These are phyloP conservation scores for Conops quadrifasciatus DNA, from an alignment of 2,888 invertebrate species.

Conservation along the genomic window DNA sequence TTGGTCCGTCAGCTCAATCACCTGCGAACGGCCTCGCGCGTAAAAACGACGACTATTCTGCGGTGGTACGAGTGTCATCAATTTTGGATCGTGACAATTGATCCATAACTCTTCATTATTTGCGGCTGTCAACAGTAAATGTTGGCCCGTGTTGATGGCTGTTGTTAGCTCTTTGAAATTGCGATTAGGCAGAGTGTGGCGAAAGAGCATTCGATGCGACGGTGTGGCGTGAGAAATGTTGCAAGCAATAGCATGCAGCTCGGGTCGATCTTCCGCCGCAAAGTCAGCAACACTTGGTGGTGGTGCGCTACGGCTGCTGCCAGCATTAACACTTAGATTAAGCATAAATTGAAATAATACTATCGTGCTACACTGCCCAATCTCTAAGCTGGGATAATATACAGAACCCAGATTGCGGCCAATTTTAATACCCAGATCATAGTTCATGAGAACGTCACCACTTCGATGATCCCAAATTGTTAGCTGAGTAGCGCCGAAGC, in stretches of 20 bases:
- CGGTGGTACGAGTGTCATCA: conserved; percentile 51
- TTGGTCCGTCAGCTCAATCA: conserved; percentile 54
- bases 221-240: conserved; percentile 57
- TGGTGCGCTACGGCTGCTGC: background rate
- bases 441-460: conserved; percentile 62
- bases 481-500: conserved; percentile 59
- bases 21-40: conserved; percentile 54
- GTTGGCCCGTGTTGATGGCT: conserved; percentile 57
- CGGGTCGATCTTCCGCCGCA: conserved; percentile 35
- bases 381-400: conserved; percentile 57
- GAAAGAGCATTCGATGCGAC: conserved; percentile 56
- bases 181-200: conserved; percentile 53
- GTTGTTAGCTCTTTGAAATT: conserved; percentile 51
- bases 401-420: conserved; percentile 59
- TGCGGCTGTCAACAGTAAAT: conserved; percentile 53
- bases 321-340: conserved; percentile 25
- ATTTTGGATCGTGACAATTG: conserved; percentile 54
- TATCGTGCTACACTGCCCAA: conserved; percentile 56
- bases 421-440: conserved; percentile 57
- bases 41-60: conserved; percentile 53
- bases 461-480: conserved; percentile 65
- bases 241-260: conserved; percentile 58
- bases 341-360: conserved; percentile 52
- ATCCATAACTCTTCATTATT: conserved; percentile 60
- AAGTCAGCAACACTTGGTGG: background rate